Conservation (phyloP, 2,797 vertebrate genomes). For the Menidia menidia region DNA sequence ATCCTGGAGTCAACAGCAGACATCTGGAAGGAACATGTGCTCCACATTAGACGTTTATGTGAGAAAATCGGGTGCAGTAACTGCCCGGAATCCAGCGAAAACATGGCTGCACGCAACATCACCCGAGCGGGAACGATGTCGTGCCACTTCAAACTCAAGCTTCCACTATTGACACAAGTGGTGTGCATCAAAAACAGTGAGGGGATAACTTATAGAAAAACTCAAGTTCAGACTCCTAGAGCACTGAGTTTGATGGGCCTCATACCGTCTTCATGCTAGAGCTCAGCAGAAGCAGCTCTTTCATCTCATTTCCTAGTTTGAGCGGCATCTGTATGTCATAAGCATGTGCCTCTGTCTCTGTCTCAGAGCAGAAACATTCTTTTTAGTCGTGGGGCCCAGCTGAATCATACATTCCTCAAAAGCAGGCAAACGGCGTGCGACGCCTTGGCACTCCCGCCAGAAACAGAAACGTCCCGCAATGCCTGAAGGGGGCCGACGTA, state of each 20-base stretch:
- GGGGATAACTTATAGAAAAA: conserved; percentile 25
- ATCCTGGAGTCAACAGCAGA: conserved; percentile 26
- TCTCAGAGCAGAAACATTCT: conserved; percentile 41
- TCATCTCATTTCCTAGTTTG: conserved; percentile 37
- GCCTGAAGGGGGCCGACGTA: conserved; percentile 17
- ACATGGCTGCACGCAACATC: conserved; percentile 46
- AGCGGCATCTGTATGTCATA: conserved; percentile 73
- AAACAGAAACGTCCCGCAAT: conserved; percentile 12
- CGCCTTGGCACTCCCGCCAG: conserved; percentile 14
- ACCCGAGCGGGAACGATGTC: background rate
- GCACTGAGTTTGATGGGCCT: conserved; percentile 5
- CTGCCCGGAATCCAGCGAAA: conserved; percentile 39
- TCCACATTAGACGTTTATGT: conserved; percentile 57
- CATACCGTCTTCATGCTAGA: conserved; percentile 32
- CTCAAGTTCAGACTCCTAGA: background rate
- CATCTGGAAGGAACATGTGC: conserved; percentile 54
- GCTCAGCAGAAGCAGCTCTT: conserved; percentile 36
- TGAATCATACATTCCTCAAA: background rate
- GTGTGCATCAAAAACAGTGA: conserved; percentile 39
- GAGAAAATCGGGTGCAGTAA: conserved; percentile 46
- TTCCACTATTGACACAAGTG: conserved; percentile 64
- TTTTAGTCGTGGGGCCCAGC: conserved; percentile 28
- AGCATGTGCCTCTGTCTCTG: conserved; percentile 44
- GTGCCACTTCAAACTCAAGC: conserved; percentile 27
- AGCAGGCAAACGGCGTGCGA: conserved; percentile 18